A percentile compares a stretch with the other conserved stretches of the same genome.
phyloP scores from a whole-genome alignment of 2,797 vertebrate species.

The Telmatherina bonti region DNA sequence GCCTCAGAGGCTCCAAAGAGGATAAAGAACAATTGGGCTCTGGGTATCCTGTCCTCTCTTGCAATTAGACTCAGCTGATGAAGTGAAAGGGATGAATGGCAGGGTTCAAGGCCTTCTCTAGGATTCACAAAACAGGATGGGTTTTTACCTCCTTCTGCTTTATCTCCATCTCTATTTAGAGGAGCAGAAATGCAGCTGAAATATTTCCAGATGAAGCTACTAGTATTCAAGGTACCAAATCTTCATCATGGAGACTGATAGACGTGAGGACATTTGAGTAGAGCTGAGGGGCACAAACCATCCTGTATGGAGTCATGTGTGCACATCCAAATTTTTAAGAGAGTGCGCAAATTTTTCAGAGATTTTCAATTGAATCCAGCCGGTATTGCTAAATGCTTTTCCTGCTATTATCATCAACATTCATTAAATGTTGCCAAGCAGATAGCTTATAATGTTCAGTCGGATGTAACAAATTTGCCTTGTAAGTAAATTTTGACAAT shows the following conservation, averaged over 20 bases:
- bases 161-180: conserved; percentile 84
- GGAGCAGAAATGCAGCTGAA: conserved; percentile 93
- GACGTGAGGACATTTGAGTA: conserved; percentile 75
- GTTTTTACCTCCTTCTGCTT: conserved; percentile 84
- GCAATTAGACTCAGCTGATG: conserved; percentile 99
- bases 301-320: conserved; percentile 50
- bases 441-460: background rate
- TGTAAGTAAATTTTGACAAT: background rate
- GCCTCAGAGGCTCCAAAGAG: conserved; percentile 99
- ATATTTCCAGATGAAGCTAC: conserved; percentile 98
- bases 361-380: background rate
- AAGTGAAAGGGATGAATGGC: conserved; percentile 99
- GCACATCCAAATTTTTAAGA: conserved; percentile 51
- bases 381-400: background rate
- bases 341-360: conserved; percentile 28
- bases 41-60: conserved; percentile 99
- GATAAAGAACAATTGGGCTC: conserved; percentile 98
- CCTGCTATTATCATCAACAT: background rate
- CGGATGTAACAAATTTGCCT: background rate
- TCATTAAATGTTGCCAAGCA: background rate
- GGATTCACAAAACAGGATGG: conserved; percentile 98
- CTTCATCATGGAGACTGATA: conserved; percentile 75
- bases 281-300: conserved; percentile 68
- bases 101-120: conserved; percentile 98
- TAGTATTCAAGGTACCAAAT: conserved; percentile 82